Base-by-base conservation (phyloP, 2,797 vertebrate species). In the Eutrigla gurnardus region DNA sequence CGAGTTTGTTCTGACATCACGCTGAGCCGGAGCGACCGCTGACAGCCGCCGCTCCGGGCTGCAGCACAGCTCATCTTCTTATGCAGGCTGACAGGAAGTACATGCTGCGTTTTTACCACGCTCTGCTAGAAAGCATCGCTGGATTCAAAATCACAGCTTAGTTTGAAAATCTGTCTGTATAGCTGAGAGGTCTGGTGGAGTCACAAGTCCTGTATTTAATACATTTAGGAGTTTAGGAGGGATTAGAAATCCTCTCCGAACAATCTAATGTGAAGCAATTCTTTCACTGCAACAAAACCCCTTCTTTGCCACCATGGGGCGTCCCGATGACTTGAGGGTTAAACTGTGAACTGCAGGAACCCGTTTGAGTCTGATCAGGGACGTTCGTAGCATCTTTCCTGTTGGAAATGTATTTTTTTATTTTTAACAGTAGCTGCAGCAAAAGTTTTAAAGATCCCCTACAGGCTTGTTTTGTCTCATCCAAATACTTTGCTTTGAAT, bases 1-100 rank as follows among this genome's bases (percentile, higher is more conserved):
- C 1, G 54, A 58, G 77, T 63, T 59, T 68, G 70, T 46, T 63
- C 59, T 72, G 73, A 54, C 77, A 53, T 70, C 61, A 66, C 46
- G 32, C 43, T 52, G 52, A 75, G 58, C 65, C 15, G 14, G n/a
- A 63, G 65, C 18, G 37, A 18, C 60, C 65, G n/a, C 17, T 47
- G 64, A 52, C 78, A 47, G 59, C 33, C 40, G 53, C 35, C 2
- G 47, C 74, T 73, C 54, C 5, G 42, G 54, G 65, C 70, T 33
- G 11, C 66, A 46, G 57, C 65, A 42, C 61, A 60, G 25, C 25
- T 25, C 25, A 25, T 25, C 25, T 25, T 25, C 25, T 25, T 25
- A 25, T 25, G 25, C 12, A 70, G 52, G 62, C 52, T 5, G 17
- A 72, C 33, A 37, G 65, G 42, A 77, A 60, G 54, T 11, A 0